A percentile compares a stretch with the other conserved stretches of the same genome.
Evolutionary conservation across 2,888 invertebrate species (phyloP).

Genomic region (Troides oblongomaculatus): DNA sequence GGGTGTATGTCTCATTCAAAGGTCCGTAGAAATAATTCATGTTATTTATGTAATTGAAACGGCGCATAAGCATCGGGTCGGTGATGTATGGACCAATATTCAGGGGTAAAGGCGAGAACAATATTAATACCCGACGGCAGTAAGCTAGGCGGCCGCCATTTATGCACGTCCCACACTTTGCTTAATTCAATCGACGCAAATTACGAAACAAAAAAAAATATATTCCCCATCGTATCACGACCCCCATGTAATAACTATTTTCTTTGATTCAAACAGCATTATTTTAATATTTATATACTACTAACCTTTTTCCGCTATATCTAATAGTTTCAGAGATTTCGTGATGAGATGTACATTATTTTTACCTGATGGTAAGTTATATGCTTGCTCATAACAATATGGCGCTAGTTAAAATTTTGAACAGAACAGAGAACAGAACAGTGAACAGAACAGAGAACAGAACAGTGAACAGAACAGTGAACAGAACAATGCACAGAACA

Average conservation of each 20-base stretch:
- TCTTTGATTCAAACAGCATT: neutral
- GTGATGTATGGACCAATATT: conserved; percentile 43
- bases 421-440: no score
- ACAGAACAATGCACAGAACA: no score
- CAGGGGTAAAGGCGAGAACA: conserved; percentile 35
- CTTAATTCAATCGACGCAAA: conserved; percentile 32
- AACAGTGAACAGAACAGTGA: no score
- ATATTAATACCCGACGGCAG: conserved; percentile 33
- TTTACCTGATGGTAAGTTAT: no score
- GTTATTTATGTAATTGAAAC: conserved; percentile 40
- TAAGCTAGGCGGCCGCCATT: conserved; percentile 35
- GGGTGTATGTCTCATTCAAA: conserved; percentile 7
- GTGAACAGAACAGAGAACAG: no score
- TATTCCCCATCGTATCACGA: conserved; percentile 13
- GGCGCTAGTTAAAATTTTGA: no score
- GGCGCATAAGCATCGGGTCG: conserved; percentile 38
- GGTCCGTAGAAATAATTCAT: conserved; percentile 28
- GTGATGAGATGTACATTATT: no score
- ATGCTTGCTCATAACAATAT: no score
- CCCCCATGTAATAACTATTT: conserved; percentile 8
- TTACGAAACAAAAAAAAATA: conserved; percentile 20
- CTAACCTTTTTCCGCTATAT: no score
- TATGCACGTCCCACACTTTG: conserved; percentile 37
- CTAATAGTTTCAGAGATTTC: no score
- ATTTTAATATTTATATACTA: neutral